Conservation (phyloP, 2,888 invertebrate genomes). For the Metallyticus violacea region DNA sequence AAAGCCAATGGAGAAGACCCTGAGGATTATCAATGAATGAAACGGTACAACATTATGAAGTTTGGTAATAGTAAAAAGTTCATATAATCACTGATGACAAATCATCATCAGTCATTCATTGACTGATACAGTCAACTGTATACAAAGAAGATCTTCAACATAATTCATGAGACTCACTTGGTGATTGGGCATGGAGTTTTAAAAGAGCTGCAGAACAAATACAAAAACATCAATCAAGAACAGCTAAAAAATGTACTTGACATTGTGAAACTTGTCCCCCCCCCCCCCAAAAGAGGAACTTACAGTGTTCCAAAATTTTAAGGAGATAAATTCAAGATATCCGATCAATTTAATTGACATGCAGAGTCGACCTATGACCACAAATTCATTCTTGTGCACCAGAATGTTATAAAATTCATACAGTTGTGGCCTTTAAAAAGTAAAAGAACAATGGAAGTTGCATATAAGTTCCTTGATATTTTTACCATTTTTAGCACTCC, state of each 20-base stretch:
- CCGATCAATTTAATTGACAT: slow-evolving; percentile 44
- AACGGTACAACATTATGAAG: not conserved
- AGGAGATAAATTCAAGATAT: slow-evolving; percentile 40
- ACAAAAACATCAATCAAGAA: not conserved
- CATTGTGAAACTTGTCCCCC: not conserved
- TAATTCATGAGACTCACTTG: not conserved
- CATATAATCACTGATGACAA: no score
- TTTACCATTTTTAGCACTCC: slow-evolving; percentile 46
- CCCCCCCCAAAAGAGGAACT: not conserved
- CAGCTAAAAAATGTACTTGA: no score
- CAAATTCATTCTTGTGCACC: slow-evolving; percentile 44
- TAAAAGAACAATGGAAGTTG: slow-evolving; percentile 42
- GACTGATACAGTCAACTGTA: no score
- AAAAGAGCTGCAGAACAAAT: not conserved
- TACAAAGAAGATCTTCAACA: no score
- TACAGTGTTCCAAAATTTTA: slow-evolving; percentile 28
- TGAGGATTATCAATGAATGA: not conserved
- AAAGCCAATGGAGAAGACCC: not conserved
- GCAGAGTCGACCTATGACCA: slow-evolving; percentile 36
- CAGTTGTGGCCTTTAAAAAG: slow-evolving; percentile 40
- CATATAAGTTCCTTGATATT: slow-evolving; percentile 42
- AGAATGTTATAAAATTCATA: slow-evolving; percentile 46
- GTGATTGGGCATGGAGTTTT: no score
- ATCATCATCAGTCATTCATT: no score
- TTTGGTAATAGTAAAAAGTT: not conserved